phyloP scores from a whole-genome alignment of 2,113 vertebrate species.

The Myotis davidii region DNA sequence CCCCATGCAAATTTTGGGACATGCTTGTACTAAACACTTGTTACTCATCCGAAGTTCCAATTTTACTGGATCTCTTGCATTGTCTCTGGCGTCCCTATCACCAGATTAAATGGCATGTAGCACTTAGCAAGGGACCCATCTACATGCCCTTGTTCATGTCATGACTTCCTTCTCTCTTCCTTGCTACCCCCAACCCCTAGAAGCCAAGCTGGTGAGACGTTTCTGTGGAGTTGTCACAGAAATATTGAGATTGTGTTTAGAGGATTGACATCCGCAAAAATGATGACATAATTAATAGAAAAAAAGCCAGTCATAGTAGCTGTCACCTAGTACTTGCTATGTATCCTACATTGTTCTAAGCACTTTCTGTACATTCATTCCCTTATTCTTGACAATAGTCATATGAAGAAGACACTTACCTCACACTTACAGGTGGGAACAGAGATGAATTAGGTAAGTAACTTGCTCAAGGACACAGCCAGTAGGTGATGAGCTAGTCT shows the following conservation, averaged over 20 bases:
- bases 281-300: not conserved
- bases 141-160: not conserved
- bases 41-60: not conserved
- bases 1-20: not conserved
- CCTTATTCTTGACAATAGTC: not conserved
- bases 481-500: not conserved
- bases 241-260: constrained; percentile 28
- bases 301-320: not conserved
- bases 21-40: not conserved
- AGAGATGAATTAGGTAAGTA: not conserved
- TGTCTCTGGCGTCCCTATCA: not conserved
- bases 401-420: not conserved
- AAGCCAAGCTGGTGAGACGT: not conserved
- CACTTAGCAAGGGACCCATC: not conserved
- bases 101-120: not conserved
- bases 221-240: constrained; percentile 2
- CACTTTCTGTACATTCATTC: not conserved
- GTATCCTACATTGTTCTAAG: not conserved
- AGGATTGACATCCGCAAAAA: not conserved
- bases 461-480: not conserved
- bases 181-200: not conserved
- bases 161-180: not conserved
- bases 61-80: not conserved
- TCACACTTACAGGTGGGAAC: not conserved
- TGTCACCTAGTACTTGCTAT: not conserved